phyloP scores from a whole-genome alignment of 1,140 invertebrate species.

The Rhizoglyphus robini region DNA sequence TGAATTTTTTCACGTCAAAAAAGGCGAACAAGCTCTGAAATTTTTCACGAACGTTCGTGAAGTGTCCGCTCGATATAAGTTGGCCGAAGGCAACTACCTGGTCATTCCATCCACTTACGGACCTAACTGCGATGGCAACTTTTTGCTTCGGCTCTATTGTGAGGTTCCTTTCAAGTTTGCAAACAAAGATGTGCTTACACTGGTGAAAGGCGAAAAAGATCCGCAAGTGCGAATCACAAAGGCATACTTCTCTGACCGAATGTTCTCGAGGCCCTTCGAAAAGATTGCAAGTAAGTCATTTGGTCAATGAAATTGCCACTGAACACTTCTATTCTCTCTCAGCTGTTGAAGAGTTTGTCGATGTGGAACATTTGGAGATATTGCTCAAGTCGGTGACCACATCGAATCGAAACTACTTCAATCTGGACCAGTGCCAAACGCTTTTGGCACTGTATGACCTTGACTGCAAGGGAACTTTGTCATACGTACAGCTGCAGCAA shows the following conservation, averaged over 20 bases:
- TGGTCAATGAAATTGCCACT: background rate
- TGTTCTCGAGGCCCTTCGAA: background rate
- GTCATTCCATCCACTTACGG: constrained; percentile 1
- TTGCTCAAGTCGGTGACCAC: constrained; percentile 1
- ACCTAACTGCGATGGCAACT: background rate
- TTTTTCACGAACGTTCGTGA: background rate
- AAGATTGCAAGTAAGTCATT: background rate
- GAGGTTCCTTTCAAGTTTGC: background rate
- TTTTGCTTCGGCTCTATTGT: background rate
- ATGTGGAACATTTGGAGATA: background rate
- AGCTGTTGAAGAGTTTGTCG: background rate
- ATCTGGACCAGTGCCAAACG: constrained; percentile 1
- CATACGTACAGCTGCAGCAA: background rate
- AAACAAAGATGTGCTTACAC: background rate
- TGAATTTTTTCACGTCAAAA: background rate
- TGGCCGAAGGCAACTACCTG: background rate
- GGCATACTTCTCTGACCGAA: background rate
- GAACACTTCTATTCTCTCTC: background rate
- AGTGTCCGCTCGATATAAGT: background rate
- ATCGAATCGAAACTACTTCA: background rate
- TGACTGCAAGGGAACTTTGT: constrained; percentile 1
- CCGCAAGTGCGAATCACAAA: background rate
- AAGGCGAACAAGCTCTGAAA: background rate
- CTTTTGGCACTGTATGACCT: background rate
- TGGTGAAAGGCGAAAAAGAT: background rate